A percentile compares a stretch with the other conserved stretches of the same genome.
Conservation (phyloP, 2,888 invertebrate genomes). For the Archips crataeganus region DNA sequence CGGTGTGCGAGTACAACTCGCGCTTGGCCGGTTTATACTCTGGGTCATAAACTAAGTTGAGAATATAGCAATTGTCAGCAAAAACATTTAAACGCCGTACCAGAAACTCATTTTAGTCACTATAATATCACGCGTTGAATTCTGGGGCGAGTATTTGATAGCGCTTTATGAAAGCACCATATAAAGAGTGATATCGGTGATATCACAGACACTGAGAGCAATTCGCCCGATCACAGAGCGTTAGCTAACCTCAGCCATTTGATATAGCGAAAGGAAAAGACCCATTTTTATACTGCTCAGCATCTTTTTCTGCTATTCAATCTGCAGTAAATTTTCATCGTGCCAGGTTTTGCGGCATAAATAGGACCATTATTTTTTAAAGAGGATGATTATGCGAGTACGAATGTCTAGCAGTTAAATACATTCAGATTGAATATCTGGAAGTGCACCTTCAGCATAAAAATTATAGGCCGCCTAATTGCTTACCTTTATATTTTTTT, state of each 20-base stretch:
- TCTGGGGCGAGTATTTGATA: constrained; percentile 5
- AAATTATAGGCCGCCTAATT: background rate
- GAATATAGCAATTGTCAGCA: background rate
- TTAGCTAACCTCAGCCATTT: constrained; percentile 32
- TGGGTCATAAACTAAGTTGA: too few species aligned
- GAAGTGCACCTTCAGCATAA: background rate
- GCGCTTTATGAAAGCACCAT: constrained; percentile 20
- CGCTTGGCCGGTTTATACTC: too few species aligned
- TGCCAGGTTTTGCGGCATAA: constrained; percentile 55
- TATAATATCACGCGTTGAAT: background rate
- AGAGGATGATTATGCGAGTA: constrained; percentile 46
- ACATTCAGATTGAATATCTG: background rate
- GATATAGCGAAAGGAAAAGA: constrained; percentile 31
- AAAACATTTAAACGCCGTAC: background rate
- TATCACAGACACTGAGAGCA: constrained; percentile 13
- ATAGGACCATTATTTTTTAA: constrained; percentile 56
- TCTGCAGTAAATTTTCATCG: constrained; percentile 72
- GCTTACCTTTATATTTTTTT: too few species aligned
- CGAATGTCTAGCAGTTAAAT: constrained; percentile 8
- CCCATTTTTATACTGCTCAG: constrained; percentile 30
- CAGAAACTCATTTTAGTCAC: background rate
- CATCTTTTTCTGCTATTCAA: constrained; percentile 61
- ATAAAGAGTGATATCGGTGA: constrained; percentile 3
- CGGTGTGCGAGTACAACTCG: too few species aligned
- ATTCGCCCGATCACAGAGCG: constrained; percentile 14